phyloP scores from a whole-genome alignment of 2,888 invertebrate genomes.

The Magallana nippona region DNA sequence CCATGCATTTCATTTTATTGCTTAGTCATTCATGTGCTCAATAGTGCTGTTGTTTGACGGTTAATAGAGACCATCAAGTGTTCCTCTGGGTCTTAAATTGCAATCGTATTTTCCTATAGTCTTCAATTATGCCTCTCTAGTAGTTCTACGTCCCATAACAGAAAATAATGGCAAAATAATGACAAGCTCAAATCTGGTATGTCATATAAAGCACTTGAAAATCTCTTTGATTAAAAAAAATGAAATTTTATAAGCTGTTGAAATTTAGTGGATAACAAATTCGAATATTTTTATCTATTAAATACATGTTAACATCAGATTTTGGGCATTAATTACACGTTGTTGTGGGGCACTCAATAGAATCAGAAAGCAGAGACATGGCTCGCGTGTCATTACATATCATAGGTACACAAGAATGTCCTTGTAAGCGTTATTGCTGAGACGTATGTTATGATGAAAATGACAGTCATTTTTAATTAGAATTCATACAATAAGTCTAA shows the following conservation, averaged over 20 bases:
- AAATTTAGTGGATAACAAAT: not conserved
- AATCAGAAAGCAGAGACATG: too few species aligned
- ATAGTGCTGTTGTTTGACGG: not conserved
- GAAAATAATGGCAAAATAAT: not conserved
- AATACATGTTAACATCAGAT: too few species aligned
- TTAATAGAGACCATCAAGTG: not conserved
- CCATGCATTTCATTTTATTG: not conserved
- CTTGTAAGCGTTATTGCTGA: too few species aligned
- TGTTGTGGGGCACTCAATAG: too few species aligned
- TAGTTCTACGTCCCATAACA: not conserved
- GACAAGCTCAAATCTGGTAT: not conserved
- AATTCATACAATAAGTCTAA: too few species aligned
- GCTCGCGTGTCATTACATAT: too few species aligned
- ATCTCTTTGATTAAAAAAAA: not conserved
- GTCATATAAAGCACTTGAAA: not conserved
- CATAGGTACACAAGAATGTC: too few species aligned
- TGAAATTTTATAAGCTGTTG: not conserved
- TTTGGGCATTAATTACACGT: too few species aligned
- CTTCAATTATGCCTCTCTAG: not conserved
- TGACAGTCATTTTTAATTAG: too few species aligned
- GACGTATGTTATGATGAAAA: too few species aligned
- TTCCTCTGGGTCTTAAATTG: not conserved
- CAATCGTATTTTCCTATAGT: conserved; percentile 12
- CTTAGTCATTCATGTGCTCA: conserved; percentile 22
- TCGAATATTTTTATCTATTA: too few species aligned